Base-by-base conservation (phyloP, 2,113 vertebrate species). In the Argyrosomus japonicus region DNA sequence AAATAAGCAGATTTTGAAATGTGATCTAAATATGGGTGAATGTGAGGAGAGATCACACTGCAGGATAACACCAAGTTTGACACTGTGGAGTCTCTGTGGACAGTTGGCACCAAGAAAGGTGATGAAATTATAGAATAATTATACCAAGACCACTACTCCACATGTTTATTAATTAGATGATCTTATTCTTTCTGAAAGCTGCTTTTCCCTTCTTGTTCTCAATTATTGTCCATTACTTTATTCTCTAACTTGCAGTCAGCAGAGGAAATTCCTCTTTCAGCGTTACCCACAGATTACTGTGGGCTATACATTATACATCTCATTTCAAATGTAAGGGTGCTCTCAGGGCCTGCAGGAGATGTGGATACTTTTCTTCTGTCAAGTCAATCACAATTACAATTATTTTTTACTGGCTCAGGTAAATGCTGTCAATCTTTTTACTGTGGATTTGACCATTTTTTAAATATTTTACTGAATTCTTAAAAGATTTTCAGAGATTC, bases 81-180 rank as follows among this genome's bases (percentile, higher is more conserved):
- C n/a, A 43, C 61, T 6, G 2, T 67, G 27, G 32, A 36, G 71
- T 79, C 32, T 68, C 75, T 61, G 21, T 29, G 13, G 77, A 65
- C 54, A 57, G 48, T 23, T 57, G 17, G 40, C 23, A 71, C 25
- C 47, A 73, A 25, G 64, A 65, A 62, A 68, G n/a, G 27, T 75
- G 63, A 78, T 50, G 21, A 64, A 77, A 60, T 68, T 4, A 9
- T 9, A 36, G 11, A 54, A 58, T 36, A 21, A 78, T 81, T 67
- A 53, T 43, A 36, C 19, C 40, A n/a, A 14, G 54, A 56, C 15
- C 21, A n/a, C 70, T 63, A 68, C 64, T 82, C 54, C 25, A 43
- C 9, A 1, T 63, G 47, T 25, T 40, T 48, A 29, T 47, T 58
- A 19, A 71, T 50, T 12, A 67, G 18, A 10, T 43, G 3, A n/a